Base-by-base conservation (phyloP, 1,140 invertebrate genomes). In the Semibalanus balanoides region DNA sequence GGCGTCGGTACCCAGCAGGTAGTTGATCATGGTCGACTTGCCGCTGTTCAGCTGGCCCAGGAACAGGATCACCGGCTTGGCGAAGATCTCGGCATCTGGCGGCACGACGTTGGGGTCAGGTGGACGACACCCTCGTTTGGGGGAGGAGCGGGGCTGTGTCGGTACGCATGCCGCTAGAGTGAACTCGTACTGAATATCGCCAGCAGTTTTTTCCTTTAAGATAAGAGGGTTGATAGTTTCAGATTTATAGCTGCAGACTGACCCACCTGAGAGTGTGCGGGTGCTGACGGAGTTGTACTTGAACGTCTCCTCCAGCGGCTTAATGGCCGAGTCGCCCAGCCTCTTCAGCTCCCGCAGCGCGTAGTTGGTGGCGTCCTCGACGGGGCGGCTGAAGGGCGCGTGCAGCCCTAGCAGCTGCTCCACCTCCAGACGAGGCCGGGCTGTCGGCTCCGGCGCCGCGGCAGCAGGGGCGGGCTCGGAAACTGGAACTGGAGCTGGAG, bases 11-110 rank as follows among this genome's bases (percentile, higher is more conserved):
- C 94, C 91, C 27, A 95, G 87, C 74, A 97, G 85, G 85, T 97
- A 97, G 84, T 97, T 97, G 74, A 97, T 90, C 78, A 97, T 94
- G 19, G 93, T 92, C 5, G 94, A 96, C 85, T 97, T 97, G 79
- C 95, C 95, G 78, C 94, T 93, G 81, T 93, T 95, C 93, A 94
- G 97, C 30, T 95, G 94, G 64, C 95, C 95, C 91, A 97, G 92
- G 81, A 97, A 95, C 0, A 97, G 84, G 72, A 97, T 88, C 81
- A 97, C 85, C 17, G 95, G 95, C 83, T 96, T 97, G 0, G 93
- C 95, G 84, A 96, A 95, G 82, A 97, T 95, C 87, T 97, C 94
- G 14, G 93, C 91, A 86, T 97, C 94, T 89, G 79, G n/a, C n/a
- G n/a, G n/a, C n/a, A n/a, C n/a, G n/a, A n/a, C n/a, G n/a, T n/a